phyloP scores from a whole-genome alignment of 2,888 invertebrate genomes.

The Melipona bicolor region DNA sequence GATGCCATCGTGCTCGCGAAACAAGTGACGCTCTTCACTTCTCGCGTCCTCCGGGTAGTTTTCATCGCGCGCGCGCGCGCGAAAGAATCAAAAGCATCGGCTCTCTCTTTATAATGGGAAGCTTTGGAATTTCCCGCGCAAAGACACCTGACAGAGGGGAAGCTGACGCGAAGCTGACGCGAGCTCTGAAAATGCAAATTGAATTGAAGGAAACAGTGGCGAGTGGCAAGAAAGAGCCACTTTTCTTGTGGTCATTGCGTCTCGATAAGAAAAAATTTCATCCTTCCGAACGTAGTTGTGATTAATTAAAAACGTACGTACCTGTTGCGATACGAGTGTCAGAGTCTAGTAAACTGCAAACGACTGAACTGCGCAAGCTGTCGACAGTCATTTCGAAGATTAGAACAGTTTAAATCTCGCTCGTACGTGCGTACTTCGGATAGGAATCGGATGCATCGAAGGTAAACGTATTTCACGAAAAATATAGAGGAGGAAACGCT shows the following conservation, averaged over 20 bases:
- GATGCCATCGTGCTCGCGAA: constrained; percentile 33
- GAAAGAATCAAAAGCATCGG: constrained; percentile 27
- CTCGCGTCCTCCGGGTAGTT: not conserved
- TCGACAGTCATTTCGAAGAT: not conserved
- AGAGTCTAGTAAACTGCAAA: not conserved
- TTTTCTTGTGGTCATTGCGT: too few species aligned
- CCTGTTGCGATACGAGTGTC: constrained; percentile 4
- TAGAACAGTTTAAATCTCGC: not conserved
- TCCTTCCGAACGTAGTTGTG: too few species aligned
- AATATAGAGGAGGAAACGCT: not conserved
- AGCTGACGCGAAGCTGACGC: too few species aligned
- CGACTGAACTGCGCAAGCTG: too few species aligned
- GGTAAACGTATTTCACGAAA: not conserved
- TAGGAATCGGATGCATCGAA: not conserved
- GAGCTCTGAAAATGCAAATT: not conserved
- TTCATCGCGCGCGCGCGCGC: not conserved
- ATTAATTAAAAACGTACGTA: not conserved
- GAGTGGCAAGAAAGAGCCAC: not conserved
- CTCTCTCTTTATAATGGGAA: not conserved
- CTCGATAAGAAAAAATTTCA: too few species aligned
- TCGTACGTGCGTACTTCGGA: not conserved
- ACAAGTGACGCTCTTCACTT: constrained; percentile 38
- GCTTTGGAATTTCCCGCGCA: not conserved
- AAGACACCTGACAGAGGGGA: not conserved
- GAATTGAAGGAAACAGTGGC: too few species aligned